Evolutionary conservation across 2,797 vertebrate genomes (phyloP), one percentile per base, ranked within the genome.

Genomic region (Danio tinwini): DNA sequence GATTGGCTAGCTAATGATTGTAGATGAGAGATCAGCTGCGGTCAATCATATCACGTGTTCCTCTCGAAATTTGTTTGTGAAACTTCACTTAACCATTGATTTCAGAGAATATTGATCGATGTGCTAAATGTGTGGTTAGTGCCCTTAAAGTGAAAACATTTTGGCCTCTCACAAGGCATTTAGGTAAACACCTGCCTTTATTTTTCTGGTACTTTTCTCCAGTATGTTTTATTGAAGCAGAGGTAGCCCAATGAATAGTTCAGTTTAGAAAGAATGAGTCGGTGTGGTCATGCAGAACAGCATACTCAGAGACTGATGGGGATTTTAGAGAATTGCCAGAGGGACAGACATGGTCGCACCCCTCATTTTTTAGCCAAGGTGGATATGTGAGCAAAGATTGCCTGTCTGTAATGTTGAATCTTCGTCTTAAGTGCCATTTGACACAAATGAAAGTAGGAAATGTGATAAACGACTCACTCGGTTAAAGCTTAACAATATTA

Each of bases 251-350:
- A 65, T 73, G 11, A 82, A 82, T 39, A 56, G 62, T 53, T 65
- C 13, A 44, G 74, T 59, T 80, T 44, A 80, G 78, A 17, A 63
- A 42, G 62, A 74, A 82, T 78, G 40, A 62, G 17, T 40, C 68
- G 17, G 61, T 50, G 42, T 81, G 70, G 68, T 74, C 69, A 82
- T 58, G 52, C 69, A 67, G 75, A 74, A 72, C 67, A 65, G 68
- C 21, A 55, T 59, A 50, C 50, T 72, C 61, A 65, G 52, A 64
- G 44, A 6, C 47, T 77, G 42, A 73, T 64, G 58, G 56, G 16
- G 61, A 74, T 64, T 63, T 39, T 40, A 68, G 73, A 49, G 37
- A 61, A 72, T 45, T 71, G 19, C 59, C 58, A 52, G 40, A 39
- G 49, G 39, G 9, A 71, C 40, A 74, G 70, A 74, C 42, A 81